A percentile compares a stretch with the other conserved stretches of the same genome.
Conservation (phyloP, 2,797 vertebrate species). For the Ficedula albicollis region DNA sequence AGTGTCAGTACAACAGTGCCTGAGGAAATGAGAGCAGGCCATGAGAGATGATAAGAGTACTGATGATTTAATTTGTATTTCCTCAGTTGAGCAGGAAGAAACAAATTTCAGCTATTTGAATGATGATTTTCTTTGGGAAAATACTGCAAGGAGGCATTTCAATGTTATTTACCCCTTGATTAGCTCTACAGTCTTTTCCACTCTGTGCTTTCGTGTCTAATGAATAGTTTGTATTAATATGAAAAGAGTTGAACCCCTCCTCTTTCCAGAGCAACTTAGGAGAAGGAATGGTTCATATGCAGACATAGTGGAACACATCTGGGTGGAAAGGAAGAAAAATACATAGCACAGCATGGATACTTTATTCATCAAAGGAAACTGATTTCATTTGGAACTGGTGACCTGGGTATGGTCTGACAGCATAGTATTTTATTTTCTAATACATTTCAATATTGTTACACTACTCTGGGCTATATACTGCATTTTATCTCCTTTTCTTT, state of each 20-base stretch:
- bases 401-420: background rate
- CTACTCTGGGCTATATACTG: background rate
- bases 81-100: slow-evolving; percentile 9
- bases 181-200: slow-evolving; percentile 19
- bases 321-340: background rate
- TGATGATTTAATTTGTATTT: slow-evolving; percentile 30
- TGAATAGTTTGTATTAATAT: background rate
- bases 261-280: background rate
- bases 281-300: background rate
- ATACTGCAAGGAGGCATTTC: slow-evolving; percentile 26
- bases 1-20: background rate
- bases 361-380: background rate
- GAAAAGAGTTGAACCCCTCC: background rate
- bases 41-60: background rate
- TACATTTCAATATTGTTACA: background rate
- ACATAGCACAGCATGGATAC: background rate
- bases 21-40: background rate
- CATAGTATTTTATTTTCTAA: background rate
- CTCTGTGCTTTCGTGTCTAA: background rate
- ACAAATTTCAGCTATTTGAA: slow-evolving; percentile 15
- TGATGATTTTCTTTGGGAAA: slow-evolving; percentile 27
- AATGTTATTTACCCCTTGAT: slow-evolving; percentile 44
- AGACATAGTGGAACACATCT: background rate
- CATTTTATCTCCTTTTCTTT: background rate
- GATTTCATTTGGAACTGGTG: background rate